phyloP scores from a whole-genome alignment of 2,797 vertebrate genomes.

The Petrocephalus schoutedeni region DNA sequence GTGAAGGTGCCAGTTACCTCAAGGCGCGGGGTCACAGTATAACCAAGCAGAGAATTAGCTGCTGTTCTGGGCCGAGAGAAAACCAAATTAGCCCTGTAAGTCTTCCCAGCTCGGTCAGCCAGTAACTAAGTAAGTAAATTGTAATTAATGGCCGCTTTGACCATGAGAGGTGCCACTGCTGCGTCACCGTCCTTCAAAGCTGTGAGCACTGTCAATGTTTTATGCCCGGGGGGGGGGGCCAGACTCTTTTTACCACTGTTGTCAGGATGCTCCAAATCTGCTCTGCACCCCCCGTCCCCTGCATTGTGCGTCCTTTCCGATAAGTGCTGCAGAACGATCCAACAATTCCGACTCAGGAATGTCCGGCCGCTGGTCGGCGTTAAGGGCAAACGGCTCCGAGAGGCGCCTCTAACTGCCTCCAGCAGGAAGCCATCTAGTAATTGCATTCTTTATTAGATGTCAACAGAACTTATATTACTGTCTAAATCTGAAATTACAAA shows the following conservation, averaged over 20 bases:
- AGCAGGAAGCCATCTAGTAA: conserved; percentile 23
- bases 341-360: background rate
- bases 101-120: background rate
- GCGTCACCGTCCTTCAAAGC: background rate
- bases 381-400: background rate
- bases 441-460: conserved; percentile 40
- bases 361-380: background rate
- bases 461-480: conserved; percentile 30
- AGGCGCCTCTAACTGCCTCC: background rate
- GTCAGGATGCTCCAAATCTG: background rate
- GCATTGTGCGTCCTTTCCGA: background rate
- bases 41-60: background rate
- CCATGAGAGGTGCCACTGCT: background rate
- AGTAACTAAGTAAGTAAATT: background rate
- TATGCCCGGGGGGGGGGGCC: background rate
- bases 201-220: background rate
- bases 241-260: background rate
- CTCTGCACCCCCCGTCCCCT: background rate
- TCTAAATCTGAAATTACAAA: conserved; percentile 19
- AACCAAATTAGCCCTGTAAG: background rate
- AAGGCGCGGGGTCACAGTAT: background rate
- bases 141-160: background rate
- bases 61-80: background rate
- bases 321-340: background rate
- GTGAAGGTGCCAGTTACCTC: background rate